Evolutionary conservation across 2,888 invertebrate species (phyloP).

Genomic region (Calephelis perditalis): DNA sequence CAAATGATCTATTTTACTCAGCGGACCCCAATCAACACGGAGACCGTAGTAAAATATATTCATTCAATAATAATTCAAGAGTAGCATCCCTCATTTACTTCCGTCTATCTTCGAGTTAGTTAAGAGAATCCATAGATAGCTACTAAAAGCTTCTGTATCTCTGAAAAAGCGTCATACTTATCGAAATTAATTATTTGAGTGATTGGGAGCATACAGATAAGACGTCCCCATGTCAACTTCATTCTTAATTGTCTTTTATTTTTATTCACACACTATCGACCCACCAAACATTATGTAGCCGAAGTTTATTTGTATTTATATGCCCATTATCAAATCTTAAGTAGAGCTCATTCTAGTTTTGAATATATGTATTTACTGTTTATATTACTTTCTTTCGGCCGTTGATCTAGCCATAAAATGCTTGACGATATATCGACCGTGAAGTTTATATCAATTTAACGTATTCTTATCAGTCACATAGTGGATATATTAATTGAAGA

Average conservation of each 20-base stretch:
- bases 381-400: constrained; percentile 34
- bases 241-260: not conserved
- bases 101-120: constrained; percentile 43
- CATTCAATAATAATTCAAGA: too few relatives aligned
- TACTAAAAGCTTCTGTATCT: constrained; percentile 70
- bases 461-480: constrained; percentile 40
- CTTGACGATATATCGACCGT: constrained; percentile 39
- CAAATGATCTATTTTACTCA: too few relatives aligned
- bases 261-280: not conserved
- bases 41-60: too few relatives aligned
- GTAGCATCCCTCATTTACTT: constrained; percentile 35
- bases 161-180: constrained; percentile 60
- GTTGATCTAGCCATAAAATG: constrained; percentile 24
- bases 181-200: constrained; percentile 71
- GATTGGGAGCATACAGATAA: constrained; percentile 37
- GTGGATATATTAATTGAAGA: constrained; percentile 56
- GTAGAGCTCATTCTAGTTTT: constrained; percentile 44
- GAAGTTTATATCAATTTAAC: constrained; percentile 51
- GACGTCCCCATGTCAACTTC: not conserved
- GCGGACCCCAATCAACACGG: too few relatives aligned
- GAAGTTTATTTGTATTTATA: not conserved
- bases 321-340: constrained; percentile 31
- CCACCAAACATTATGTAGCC: not conserved
- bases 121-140: constrained; percentile 55
- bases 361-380: constrained; percentile 25